These are phyloP conservation scores for Pseudonaja textilis DNA, from an alignment of 2,113 vertebrate genomes.

Conservation along the genomic window DNA sequence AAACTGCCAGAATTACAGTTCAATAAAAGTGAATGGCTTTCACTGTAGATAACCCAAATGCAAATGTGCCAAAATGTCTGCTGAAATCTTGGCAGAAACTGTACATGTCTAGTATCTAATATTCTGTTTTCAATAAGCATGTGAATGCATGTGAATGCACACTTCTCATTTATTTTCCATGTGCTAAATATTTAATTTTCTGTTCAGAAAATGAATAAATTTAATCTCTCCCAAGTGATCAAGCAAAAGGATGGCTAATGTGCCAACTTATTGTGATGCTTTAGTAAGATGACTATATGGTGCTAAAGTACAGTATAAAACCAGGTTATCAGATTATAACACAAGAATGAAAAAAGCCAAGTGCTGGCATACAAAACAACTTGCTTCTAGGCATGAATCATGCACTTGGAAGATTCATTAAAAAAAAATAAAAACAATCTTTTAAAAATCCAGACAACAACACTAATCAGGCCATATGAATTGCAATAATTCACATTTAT, in stretches of 20 bases:
- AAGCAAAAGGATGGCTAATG: constrained; percentile 78
- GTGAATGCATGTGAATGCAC: constrained; percentile 52
- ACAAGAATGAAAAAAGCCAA: constrained; percentile 64
- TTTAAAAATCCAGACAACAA: constrained; percentile 58
- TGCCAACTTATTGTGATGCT: constrained; percentile 74
- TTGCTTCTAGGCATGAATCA: constrained; percentile 52
- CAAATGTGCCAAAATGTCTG: constrained; percentile 62
- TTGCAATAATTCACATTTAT: constrained; percentile 57
- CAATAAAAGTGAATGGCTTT: constrained; percentile 83
- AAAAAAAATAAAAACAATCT: constrained; percentile 19
- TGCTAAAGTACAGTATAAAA: constrained; percentile 75
- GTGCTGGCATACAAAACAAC: constrained; percentile 63
- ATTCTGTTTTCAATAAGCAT: constrained; percentile 46
- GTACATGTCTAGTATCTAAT: constrained; percentile 13
- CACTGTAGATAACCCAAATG: constrained; percentile 77
- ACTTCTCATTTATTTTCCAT: constrained; percentile 59
- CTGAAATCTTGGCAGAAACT: constrained; percentile 60
- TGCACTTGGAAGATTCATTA: constrained; percentile 57
- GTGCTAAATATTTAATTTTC: constrained; percentile 81
- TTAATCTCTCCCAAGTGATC: constrained; percentile 79
- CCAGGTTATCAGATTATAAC: constrained; percentile 77
- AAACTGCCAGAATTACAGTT: constrained; percentile 85
- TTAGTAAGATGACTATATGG: constrained; percentile 77
- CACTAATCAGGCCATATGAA: constrained; percentile 59
- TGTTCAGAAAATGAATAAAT: constrained; percentile 77